Conservation (phyloP, 2,797 vertebrate species). For the Psittacula derbiana region DNA sequence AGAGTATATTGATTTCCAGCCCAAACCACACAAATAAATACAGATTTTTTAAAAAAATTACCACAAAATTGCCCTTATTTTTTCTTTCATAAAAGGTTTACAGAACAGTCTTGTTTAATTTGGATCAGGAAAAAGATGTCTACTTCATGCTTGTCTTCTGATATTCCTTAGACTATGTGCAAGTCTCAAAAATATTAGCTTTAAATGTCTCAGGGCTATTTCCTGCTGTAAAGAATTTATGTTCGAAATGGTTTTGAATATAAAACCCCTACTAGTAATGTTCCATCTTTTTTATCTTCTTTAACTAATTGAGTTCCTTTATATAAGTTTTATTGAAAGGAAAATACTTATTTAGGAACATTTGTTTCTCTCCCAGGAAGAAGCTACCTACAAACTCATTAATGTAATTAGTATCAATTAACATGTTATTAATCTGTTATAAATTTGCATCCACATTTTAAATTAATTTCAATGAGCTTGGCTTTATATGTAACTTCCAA, state of each 20-base stretch:
- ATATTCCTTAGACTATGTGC: neutral
- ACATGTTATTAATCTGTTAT: neutral
- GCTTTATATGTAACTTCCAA: neutral
- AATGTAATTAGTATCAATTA: neutral
- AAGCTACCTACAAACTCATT: neutral
- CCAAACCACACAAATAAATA: neutral
- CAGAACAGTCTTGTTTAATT: neutral
- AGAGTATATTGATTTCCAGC: neutral
- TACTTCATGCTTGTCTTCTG: neutral
- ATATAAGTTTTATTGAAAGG: neutral
- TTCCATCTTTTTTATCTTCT: neutral
- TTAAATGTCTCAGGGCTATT: neutral
- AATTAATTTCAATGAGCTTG: neutral
- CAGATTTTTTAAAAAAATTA: neutral
- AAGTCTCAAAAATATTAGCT: neutral
- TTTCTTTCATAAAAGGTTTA: neutral
- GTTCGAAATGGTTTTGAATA: neutral
- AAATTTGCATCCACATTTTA: neutral
- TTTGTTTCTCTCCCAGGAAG: neutral
- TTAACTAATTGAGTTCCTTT: neutral
- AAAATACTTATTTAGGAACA: neutral
- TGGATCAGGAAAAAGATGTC: neutral
- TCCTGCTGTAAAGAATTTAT: neutral
- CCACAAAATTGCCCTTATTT: neutral
- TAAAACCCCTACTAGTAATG: neutral